phyloP scores from a whole-genome alignment of 2,888 invertebrate species.

The Chymomyza fuscimana region DNA sequence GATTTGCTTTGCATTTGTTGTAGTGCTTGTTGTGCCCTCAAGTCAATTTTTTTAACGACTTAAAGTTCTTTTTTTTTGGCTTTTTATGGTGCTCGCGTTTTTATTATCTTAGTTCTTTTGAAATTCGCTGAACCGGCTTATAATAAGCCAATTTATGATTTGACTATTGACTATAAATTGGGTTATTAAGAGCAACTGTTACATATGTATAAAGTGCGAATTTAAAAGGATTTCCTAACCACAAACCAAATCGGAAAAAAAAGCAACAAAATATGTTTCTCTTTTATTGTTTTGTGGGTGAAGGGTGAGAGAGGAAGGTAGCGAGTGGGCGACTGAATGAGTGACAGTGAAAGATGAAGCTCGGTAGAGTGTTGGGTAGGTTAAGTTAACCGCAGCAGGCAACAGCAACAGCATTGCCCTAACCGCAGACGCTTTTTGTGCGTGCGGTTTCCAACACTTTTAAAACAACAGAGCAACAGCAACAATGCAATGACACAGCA shows the following conservation, averaged over 20 bases:
- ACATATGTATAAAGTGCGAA: neutral
- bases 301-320: neutral
- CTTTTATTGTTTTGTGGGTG: neutral
- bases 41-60: neutral
- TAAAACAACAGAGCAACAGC: neutral
- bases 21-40: conserved; percentile 13
- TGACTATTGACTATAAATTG: neutral
- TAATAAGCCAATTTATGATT: neutral
- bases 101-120: neutral
- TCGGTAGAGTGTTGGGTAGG: neutral
- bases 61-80: neutral
- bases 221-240: neutral
- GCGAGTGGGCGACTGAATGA: neutral
- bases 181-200: neutral
- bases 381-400: conserved; percentile 48
- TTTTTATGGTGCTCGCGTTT: neutral
- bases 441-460: conserved; percentile 20
- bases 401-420: conserved; percentile 4
- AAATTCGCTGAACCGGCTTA: neutral
- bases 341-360: conserved; percentile 9
- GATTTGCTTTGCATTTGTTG: conserved; percentile 63
- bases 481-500: neutral
- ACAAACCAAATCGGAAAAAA: neutral
- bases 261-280: neutral
- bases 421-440: conserved; percentile 59